Evolutionary conservation across 1,140 invertebrate genomes (phyloP).

Genomic region (Euura lappo): DNA sequence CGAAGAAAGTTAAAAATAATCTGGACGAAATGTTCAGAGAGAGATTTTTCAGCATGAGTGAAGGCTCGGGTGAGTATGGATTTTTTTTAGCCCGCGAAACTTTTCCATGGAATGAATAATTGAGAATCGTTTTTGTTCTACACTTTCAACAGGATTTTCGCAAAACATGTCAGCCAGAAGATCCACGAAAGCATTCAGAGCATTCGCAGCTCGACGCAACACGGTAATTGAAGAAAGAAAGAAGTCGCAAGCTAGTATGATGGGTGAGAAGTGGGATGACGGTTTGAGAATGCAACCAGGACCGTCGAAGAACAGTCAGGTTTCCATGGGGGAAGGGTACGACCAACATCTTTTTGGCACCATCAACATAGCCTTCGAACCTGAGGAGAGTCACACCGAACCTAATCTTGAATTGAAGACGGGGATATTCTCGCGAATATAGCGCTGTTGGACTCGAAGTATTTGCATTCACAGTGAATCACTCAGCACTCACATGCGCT

Average conservation of each 20-base stretch:
- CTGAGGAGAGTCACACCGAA: background rate
- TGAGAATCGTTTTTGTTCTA: slow-evolving; percentile 25
- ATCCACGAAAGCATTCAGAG: slow-evolving; percentile 71
- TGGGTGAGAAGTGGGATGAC: slow-evolving; percentile 57
- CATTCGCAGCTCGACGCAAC: slow-evolving; percentile 78
- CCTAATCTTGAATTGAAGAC: too few species aligned
- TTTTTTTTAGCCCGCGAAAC: background rate
- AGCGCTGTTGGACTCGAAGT: too few species aligned
- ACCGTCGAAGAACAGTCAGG: background rate
- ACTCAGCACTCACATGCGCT: too few species aligned
- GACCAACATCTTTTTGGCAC: background rate
- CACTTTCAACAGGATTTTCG: slow-evolving; percentile 76
- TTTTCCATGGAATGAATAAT: slow-evolving; percentile 24
- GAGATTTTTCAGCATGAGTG: slow-evolving; percentile 77
- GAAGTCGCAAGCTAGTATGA: slow-evolving; percentile 81
- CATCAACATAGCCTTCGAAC: background rate
- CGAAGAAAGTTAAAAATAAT: slow-evolving; percentile 77
- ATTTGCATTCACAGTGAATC: too few species aligned
- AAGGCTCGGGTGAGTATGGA: slow-evolving; percentile 68
- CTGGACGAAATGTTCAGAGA: slow-evolving; percentile 89
- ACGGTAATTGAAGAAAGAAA: slow-evolving; percentile 78
- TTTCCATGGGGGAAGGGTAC: background rate
- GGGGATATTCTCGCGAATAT: too few species aligned
- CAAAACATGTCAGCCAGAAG: slow-evolving; percentile 76
- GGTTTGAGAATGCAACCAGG: background rate